phyloP scores from a whole-genome alignment of 2,113 vertebrate species.

The Todiramphus chloris region DNA sequence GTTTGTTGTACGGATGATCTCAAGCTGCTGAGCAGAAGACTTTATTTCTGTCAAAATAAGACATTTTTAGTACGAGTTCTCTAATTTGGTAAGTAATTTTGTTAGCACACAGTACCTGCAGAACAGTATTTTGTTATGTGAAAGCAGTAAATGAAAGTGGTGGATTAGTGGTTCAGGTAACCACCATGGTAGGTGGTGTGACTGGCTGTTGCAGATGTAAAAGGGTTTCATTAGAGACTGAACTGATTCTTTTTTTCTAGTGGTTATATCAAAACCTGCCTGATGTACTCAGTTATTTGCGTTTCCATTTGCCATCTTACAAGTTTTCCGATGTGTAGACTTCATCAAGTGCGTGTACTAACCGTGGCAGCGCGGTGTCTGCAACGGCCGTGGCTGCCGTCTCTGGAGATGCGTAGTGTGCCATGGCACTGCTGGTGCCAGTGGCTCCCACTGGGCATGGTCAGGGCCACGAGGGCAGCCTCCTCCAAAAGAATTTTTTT shows the following conservation, averaged over 20 bases:
- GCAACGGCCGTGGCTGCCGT: rapidly evolving
- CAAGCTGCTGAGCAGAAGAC: not conserved
- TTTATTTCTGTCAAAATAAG: not conserved
- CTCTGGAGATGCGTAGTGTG: rapidly evolving
- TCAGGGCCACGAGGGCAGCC: rapidly evolving
- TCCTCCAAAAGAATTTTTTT: not conserved
- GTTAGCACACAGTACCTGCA: not conserved
- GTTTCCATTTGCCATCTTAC: not conserved
- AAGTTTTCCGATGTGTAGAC: not conserved
- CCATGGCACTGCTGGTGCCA: rapidly evolving
- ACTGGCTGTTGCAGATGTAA: not conserved
- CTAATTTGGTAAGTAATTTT: not conserved
- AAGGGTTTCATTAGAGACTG: not conserved
- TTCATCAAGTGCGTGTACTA: rapidly evolving
- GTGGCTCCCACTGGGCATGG: rapidly evolving
- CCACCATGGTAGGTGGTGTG: not conserved
- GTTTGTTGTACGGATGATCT: not conserved
- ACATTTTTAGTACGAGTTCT: not conserved
- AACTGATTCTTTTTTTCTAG: not conserved
- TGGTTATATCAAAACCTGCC: not conserved
- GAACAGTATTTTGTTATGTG: not conserved
- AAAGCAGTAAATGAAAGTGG: not conserved
- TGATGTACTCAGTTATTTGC: not conserved
- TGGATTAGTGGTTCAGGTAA: not conserved
- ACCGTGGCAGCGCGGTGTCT: rapidly evolving